Percentiles rank a stretch among this genome's conserved stretches.
Conservation (phyloP, 2,888 invertebrate genomes). For the Emmelina monodactyla region DNA sequence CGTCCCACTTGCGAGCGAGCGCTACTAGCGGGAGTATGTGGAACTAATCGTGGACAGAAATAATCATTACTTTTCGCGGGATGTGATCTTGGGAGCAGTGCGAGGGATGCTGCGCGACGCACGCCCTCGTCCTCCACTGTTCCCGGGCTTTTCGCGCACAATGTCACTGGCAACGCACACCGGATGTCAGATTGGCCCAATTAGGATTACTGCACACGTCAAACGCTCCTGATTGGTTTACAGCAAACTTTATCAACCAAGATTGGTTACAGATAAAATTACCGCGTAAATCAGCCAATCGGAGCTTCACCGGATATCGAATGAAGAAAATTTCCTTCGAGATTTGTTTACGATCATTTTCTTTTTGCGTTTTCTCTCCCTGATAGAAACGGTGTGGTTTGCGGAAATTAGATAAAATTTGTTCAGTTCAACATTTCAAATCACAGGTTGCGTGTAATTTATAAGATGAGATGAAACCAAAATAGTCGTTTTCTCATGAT, state of each 20-base stretch:
- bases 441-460: too few species aligned
- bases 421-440: too few species aligned
- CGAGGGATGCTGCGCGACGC: constrained; percentile 31
- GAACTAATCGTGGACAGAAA: constrained; percentile 60
- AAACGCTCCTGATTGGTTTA: constrained; percentile 31
- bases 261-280: constrained; percentile 35
- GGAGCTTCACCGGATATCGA: constrained; percentile 43
- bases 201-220: constrained; percentile 34
- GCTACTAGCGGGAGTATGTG: constrained; percentile 49
- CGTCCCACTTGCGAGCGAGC: constrained; percentile 38
- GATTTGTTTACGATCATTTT: constrained; percentile 49
- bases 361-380: too few species aligned
- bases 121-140: constrained; percentile 50
- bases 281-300: constrained; percentile 43
- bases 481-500: too few species aligned
- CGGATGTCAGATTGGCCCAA: constrained; percentile 50
- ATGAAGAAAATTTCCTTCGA: constrained; percentile 54
- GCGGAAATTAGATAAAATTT: too few species aligned
- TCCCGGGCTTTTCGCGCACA: constrained; percentile 62
- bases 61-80: constrained; percentile 67
- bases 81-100: constrained; percentile 57
- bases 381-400: too few species aligned
- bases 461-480: too few species aligned
- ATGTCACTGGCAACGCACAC: constrained; percentile 38
- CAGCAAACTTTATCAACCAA: constrained; percentile 15